Conservation (phyloP, 2,888 invertebrate species). For the Zelleria hepariella region DNA sequence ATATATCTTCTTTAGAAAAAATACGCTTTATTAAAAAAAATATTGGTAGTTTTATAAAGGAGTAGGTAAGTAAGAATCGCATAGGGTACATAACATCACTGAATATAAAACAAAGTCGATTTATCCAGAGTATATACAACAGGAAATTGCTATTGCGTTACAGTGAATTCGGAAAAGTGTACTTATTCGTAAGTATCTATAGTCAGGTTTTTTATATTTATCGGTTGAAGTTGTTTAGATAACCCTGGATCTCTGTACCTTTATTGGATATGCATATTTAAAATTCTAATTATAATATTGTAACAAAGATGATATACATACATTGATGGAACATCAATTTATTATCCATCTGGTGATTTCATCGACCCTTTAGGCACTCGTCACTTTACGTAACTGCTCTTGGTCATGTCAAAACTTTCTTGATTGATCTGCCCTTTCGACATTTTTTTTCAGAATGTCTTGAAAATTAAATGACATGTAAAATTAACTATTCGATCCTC, state of each 20-base stretch:
- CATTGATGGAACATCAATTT: no score
- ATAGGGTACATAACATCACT: conserved; percentile 42
- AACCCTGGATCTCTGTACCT: no score
- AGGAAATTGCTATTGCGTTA: neutral
- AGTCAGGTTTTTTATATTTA: no score
- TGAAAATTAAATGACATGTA: no score
- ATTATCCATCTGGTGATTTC: neutral
- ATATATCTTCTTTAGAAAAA: neutral
- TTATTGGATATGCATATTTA: neutral
- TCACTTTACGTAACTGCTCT: neutral
- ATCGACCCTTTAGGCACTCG: neutral
- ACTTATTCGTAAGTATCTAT: no score
- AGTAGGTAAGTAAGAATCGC: conserved; percentile 24
- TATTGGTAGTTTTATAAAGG: neutral
- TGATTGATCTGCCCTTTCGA: no score
- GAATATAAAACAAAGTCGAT: conserved; percentile 29
- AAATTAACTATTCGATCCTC: no score
- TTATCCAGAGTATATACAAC: neutral
- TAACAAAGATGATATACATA: no score
- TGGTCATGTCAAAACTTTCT: no score
- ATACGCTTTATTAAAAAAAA: conserved; percentile 7
- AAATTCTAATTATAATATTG: neutral
- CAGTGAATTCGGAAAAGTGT: no score
- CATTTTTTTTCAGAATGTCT: no score
- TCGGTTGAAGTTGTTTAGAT: no score